Percentiles rank a stretch among this genome's conserved stretches.
Evolutionary conservation across 2,797 vertebrate species (phyloP).

Genomic region (Passerculus sandwichensis): DNA sequence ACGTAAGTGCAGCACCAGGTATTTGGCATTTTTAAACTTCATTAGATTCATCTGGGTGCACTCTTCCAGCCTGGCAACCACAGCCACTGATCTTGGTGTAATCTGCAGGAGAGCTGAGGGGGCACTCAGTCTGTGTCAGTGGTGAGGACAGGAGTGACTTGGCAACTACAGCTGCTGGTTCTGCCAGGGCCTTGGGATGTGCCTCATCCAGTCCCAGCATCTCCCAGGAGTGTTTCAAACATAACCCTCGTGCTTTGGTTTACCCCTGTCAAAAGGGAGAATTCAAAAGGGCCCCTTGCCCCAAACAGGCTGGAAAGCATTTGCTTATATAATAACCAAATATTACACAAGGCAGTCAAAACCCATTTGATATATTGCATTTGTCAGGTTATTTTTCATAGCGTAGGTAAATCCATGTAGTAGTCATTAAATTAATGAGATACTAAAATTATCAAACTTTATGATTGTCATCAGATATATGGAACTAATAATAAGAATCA

Average conservation of each 20-base stretch:
- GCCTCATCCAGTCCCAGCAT: neutral
- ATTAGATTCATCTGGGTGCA: neutral
- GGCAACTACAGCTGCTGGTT: neutral
- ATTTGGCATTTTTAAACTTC: neutral
- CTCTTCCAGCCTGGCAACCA: neutral
- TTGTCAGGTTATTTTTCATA: slow-evolving; percentile 30
- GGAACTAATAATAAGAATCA: neutral
- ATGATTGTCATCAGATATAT: neutral
- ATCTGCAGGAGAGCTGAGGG: neutral
- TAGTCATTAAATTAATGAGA: slow-evolving; percentile 5
- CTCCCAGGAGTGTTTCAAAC: neutral
- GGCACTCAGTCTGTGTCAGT: neutral
- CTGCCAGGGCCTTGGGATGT: neutral
- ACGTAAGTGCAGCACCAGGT: accelerated
- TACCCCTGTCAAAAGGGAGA: neutral
- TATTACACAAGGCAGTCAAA: neutral
- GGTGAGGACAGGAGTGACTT: neutral
- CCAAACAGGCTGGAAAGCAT: neutral
- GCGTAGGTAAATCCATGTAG: neutral
- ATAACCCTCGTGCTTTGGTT: neutral
- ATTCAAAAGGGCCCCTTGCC: neutral
- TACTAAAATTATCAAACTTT: neutral
- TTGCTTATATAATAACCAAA: neutral
- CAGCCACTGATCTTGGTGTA: neutral
- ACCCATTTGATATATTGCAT: neutral